Conservation (phyloP, 2,888 invertebrate species). For the Heliconius hortense region DNA sequence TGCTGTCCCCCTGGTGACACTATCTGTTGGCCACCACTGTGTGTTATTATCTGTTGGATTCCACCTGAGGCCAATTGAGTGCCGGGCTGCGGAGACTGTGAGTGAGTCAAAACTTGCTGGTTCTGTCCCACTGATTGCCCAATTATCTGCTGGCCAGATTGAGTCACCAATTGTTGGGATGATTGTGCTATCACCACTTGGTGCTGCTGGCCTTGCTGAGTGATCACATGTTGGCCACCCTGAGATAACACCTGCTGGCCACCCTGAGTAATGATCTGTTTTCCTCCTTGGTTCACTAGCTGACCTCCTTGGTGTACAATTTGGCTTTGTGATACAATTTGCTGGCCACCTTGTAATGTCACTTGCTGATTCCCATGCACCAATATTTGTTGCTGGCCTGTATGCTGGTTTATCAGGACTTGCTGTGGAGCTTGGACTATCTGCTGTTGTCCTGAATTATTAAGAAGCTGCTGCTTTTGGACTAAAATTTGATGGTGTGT, state of each 20-base stretch:
- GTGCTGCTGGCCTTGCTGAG: conserved; percentile 75
- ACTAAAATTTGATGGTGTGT: conserved; percentile 77
- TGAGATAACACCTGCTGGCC: conserved; percentile 74
- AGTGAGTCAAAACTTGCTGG: conserved; percentile 73
- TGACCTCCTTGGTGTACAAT: conserved; percentile 77
- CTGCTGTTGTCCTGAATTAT: conserved; percentile 78
- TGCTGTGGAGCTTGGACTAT: conserved; percentile 79
- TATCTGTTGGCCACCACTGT: conserved; percentile 75
- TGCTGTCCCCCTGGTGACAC: conserved; percentile 75
- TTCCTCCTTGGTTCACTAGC: conserved; percentile 72
- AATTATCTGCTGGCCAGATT: conserved; percentile 75
- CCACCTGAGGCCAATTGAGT: conserved; percentile 65
- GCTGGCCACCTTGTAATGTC: conserved; percentile 73
- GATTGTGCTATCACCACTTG: conserved; percentile 77
- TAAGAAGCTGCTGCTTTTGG: conserved; percentile 82
- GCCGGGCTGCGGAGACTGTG: conserved; percentile 70
- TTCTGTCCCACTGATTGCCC: conserved; percentile 69
- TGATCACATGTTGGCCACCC: conserved; percentile 76
- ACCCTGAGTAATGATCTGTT: conserved; percentile 72
- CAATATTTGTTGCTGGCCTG: conserved; percentile 76
- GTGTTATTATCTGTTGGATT: conserved; percentile 78
- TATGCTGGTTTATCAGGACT: conserved; percentile 75
- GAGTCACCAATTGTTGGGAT: conserved; percentile 75
- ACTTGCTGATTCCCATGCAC: conserved; percentile 79
- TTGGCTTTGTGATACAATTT: conserved; percentile 74